A percentile compares a stretch with the other conserved stretches of the same genome.
These are phyloP conservation scores for Bubo blakistoni DNA, from an alignment of 2,113 vertebrate genomes.

Conservation along the genomic window DNA sequence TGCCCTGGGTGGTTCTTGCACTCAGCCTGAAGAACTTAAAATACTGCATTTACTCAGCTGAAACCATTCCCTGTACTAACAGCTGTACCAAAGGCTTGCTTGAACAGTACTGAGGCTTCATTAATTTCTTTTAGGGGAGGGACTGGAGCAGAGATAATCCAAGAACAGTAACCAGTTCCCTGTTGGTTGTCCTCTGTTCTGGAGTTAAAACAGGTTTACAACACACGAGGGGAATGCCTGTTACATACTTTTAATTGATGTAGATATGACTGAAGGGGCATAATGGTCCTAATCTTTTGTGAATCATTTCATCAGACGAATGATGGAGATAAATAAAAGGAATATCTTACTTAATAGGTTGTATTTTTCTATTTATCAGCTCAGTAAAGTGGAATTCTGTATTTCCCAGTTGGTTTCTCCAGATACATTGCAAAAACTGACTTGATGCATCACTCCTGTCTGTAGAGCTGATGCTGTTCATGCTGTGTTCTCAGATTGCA, in stretches of 20 bases:
- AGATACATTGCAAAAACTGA: background rate
- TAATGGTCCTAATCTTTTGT: background rate
- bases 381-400: background rate
- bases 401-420: background rate
- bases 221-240: rapidly evolving
- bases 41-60: background rate
- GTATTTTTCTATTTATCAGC: background rate
- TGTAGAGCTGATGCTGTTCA: background rate
- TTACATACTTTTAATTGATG: background rate
- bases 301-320: background rate
- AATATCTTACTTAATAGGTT: background rate
- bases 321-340: background rate
- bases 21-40: background rate
- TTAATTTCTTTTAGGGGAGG: background rate
- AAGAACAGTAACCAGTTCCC: background rate
- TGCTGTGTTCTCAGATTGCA: background rate
- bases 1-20: background rate
- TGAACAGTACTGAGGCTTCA: background rate
- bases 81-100: background rate
- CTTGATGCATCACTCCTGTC: background rate
- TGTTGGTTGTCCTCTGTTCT: background rate
- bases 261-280: background rate
- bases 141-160: background rate
- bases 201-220: background rate
- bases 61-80: background rate